Percentiles rank a stretch among this genome's conserved stretches.
phyloP scores from a whole-genome alignment of 1,140 invertebrate genomes.

The Acromyrmex heyeri region DNA sequence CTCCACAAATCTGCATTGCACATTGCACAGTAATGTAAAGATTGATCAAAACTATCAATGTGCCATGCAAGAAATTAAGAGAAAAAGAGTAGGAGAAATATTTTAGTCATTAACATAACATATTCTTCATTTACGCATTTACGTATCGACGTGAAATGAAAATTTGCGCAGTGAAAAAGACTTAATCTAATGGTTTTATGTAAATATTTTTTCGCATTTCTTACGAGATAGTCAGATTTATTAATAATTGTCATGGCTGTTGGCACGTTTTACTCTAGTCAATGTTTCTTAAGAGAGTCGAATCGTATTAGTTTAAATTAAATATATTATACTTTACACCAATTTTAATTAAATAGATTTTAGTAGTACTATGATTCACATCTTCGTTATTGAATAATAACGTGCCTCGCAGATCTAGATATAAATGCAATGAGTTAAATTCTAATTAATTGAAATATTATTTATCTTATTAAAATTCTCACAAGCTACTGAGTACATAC shows the following conservation, averaged over 20 bases:
- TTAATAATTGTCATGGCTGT: conserved; percentile 72
- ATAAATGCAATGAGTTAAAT: conserved; percentile 57
- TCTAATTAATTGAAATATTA: conserved; percentile 46
- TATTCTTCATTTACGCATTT: conserved; percentile 37
- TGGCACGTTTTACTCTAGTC: conserved; percentile 47
- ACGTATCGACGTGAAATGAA: conserved; percentile 29
- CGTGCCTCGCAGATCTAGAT: conserved; percentile 68
- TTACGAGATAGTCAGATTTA: conserved; percentile 66
- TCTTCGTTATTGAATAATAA: conserved; percentile 48
- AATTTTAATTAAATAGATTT: conserved; percentile 65
- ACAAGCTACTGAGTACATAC: conserved; percentile 38
- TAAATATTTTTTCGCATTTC: conserved; percentile 16
- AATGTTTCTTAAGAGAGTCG: conserved; percentile 27
- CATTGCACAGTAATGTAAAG: background rate
- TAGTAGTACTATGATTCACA: conserved; percentile 54
- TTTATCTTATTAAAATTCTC: conserved; percentile 28
- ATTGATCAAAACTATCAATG: conserved; percentile 6
- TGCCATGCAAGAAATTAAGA: background rate
- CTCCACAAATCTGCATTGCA: conserved; percentile 22
- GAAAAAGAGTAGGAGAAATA: conserved; percentile 23
- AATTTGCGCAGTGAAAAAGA: background rate
- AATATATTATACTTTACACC: conserved; percentile 13
- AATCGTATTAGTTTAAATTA: conserved; percentile 45
- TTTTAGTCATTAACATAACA: background rate
- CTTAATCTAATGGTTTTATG: conserved; percentile 29